Evolutionary conservation across 2,888 invertebrate species (phyloP).

Genomic region (Drosophila demipolita): DNA sequence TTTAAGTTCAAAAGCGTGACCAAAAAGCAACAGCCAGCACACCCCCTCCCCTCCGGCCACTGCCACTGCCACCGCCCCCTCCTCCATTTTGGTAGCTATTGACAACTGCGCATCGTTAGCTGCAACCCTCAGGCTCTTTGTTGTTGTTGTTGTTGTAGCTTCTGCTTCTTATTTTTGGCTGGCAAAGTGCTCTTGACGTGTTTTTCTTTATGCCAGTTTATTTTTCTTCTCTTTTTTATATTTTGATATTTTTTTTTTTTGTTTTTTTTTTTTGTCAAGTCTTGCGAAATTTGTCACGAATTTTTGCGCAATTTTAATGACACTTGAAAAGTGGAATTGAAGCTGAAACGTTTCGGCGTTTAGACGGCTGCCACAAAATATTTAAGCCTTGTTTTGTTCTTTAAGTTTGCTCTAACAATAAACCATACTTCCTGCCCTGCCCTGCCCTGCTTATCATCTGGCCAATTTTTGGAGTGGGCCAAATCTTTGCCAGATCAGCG

Average conservation of each 20-base stretch:
- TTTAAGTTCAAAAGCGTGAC: constrained; percentile 19
- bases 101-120: constrained; percentile 58
- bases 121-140: constrained; percentile 30
- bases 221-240: neutral
- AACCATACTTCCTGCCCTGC: neutral
- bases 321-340: constrained; percentile 38
- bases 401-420: constrained; percentile 3
- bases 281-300: constrained; percentile 56
- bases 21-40: neutral
- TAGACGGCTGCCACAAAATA: constrained; percentile 21
- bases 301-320: constrained; percentile 53
- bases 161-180: constrained; percentile 17
- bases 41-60: too few species aligned
- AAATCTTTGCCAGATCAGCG: constrained; percentile 47
- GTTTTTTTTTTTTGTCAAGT: constrained; percentile 1
- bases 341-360: constrained; percentile 7
- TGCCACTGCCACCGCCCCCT: neutral
- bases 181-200: constrained; percentile 39
- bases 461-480: neutral
- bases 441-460: neutral
- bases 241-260: constrained; percentile 3
- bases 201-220: neutral
- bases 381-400: constrained; percentile 15
- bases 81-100: constrained; percentile 12
- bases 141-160: constrained; percentile 2